phyloP scores from a whole-genome alignment of 1,140 invertebrate species.

The Teleogryllus occipitalis region DNA sequence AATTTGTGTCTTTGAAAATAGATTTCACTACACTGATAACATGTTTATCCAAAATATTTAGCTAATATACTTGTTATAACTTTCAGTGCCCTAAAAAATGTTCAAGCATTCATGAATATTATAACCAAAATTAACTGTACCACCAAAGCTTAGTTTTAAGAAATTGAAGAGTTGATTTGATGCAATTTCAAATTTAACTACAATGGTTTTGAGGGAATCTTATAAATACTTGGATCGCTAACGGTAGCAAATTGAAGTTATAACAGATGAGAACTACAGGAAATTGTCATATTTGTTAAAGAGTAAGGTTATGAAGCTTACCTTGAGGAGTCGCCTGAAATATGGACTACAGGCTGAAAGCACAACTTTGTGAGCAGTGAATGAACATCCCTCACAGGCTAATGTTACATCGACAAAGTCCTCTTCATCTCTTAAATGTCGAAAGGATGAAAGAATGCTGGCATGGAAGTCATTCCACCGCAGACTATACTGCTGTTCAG shows the following conservation, averaged over 20 bases:
- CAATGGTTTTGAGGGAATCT: no score
- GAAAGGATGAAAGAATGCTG: slow-evolving; percentile 78
- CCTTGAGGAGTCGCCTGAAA: slow-evolving; percentile 78
- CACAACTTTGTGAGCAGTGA: slow-evolving; percentile 84
- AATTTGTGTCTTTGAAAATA: neutral
- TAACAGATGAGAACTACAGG: no score
- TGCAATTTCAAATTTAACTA: no score
- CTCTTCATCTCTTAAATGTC: slow-evolving; percentile 73
- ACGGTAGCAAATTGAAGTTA: no score
- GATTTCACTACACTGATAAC: neutral
- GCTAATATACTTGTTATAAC: no score
- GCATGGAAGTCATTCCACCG: slow-evolving; percentile 90
- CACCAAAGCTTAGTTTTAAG: no score
- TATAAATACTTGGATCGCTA: no score
- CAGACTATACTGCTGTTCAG: slow-evolving; percentile 83
- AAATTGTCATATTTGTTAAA: no score
- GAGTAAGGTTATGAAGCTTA: slow-evolving; percentile 27
- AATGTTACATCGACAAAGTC: slow-evolving; percentile 88
- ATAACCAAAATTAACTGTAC: no score
- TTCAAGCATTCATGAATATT: no score
- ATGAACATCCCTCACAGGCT: slow-evolving; percentile 79
- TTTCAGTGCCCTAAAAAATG: no score
- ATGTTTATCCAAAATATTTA: neutral
- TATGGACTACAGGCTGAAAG: slow-evolving; percentile 87
- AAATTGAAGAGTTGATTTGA: no score